Conservation (phyloP, 2,888 invertebrate species). For the Oscheius myriophilus region DNA sequence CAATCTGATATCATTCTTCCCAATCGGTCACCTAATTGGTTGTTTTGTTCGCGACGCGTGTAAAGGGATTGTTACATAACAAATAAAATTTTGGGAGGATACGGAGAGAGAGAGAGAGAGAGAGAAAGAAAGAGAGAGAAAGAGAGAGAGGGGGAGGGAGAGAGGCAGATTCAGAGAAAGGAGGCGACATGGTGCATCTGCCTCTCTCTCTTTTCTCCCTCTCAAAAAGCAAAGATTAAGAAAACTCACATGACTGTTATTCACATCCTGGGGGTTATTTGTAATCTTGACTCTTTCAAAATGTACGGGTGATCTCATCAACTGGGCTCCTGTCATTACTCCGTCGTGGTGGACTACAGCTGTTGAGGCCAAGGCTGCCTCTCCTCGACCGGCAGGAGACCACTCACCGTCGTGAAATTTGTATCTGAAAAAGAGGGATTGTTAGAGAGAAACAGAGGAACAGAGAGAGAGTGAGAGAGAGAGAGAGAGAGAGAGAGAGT, state of each 20-base stretch:
- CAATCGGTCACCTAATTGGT: too few relatives aligned
- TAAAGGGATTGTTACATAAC: too few relatives aligned
- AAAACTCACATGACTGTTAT: slow-evolving; percentile 41
- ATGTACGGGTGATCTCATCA: slow-evolving; percentile 49
- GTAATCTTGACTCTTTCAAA: slow-evolving; percentile 66
- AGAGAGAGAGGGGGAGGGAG: too few relatives aligned
- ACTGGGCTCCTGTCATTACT: slow-evolving; percentile 44
- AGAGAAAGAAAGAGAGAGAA: too few relatives aligned
- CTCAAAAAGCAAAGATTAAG: too few relatives aligned
- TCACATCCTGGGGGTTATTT: slow-evolving; percentile 46
- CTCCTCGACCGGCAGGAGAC: slow-evolving; percentile 57
- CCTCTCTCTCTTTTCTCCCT: too few relatives aligned
- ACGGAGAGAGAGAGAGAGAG: too few relatives aligned
- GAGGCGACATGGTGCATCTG: too few relatives aligned
- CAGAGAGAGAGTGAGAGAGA: background rate
- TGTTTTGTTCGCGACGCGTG: too few relatives aligned
- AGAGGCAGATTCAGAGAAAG: too few relatives aligned
- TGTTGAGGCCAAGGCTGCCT: slow-evolving; percentile 32
- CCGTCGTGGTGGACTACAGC: slow-evolving; percentile 44
- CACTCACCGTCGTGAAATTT: slow-evolving; percentile 49
- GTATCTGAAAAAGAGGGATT: slow-evolving; percentile 5
- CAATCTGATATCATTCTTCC: too few relatives aligned
- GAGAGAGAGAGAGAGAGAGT: background rate
- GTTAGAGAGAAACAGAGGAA: background rate
- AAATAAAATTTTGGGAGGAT: too few relatives aligned